Conservation (phyloP, 2,113 vertebrate species). For the Hystrix cristata region DNA sequence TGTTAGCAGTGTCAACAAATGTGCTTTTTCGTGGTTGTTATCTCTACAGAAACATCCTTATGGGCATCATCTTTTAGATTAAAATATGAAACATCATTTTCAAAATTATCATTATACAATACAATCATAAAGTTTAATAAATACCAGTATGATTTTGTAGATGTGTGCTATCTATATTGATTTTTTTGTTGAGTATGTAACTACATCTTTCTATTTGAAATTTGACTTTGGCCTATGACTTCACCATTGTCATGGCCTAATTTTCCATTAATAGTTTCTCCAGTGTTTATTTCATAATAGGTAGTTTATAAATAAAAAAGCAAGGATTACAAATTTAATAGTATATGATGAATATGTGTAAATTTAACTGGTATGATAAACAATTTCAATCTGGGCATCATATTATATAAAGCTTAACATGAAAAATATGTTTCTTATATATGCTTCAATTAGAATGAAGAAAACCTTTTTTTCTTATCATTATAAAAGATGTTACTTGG, state of each 20-base stretch:
- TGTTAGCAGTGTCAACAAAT: background rate
- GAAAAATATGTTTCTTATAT: background rate
- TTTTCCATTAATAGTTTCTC: background rate
- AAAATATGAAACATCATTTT: background rate
- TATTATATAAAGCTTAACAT: background rate
- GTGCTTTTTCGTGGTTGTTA: background rate
- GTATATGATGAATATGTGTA: rapidly evolving
- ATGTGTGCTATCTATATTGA: background rate
- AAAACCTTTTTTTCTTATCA: background rate
- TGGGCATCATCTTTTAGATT: too few relatives aligned
- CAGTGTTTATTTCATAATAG: too few relatives aligned
- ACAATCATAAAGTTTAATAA: background rate
- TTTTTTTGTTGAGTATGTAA: background rate
- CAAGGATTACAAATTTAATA: background rate
- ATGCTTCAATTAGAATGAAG: background rate
- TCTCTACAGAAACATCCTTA: background rate
- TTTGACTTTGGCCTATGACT: background rate
- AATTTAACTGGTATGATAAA: background rate
- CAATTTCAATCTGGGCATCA: background rate
- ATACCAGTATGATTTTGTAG: background rate
- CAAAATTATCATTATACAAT: background rate
- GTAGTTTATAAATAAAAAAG: background rate
- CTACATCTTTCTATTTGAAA: background rate
- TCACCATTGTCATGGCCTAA: background rate
- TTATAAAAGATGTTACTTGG: background rate